Percentiles rank a stretch among this genome's conserved stretches.
These are phyloP conservation scores for Bacillus rossius DNA, from an alignment of 1,140 invertebrate species.

Conservation along the genomic window DNA sequence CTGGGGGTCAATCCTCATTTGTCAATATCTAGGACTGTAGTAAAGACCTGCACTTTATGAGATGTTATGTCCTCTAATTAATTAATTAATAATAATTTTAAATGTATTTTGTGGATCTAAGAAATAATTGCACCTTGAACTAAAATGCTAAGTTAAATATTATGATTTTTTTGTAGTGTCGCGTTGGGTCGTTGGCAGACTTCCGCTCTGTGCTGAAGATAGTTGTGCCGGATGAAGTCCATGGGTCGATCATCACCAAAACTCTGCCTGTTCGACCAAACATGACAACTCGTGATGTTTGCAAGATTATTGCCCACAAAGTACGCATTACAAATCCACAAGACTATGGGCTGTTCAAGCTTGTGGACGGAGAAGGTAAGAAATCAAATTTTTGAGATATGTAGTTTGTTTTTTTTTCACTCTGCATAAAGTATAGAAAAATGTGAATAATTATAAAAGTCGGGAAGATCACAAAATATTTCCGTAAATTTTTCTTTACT, in stretches of 20 bases:
- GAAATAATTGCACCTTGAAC: no score
- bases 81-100: no score
- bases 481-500: no score
- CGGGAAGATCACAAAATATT: no score
- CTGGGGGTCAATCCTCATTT: no score
- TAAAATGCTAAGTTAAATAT: no score
- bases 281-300: slow-evolving; percentile 87
- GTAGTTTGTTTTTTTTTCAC: neutral
- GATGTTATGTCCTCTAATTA: no score
- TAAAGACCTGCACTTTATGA: no score
- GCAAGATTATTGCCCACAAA: slow-evolving; percentile 88
- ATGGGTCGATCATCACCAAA: slow-evolving; percentile 84
- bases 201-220: slow-evolving; percentile 77
- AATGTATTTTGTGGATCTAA: no score
- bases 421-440: no score
- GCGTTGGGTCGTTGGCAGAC: slow-evolving; percentile 46
- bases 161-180: slow-evolving; percentile 42
- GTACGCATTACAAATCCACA: slow-evolving; percentile 92
- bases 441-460: no score
- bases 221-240: slow-evolving; percentile 86
- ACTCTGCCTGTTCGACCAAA: slow-evolving; percentile 87
- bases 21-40: no score
- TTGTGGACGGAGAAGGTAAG: slow-evolving; percentile 83
- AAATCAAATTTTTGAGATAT: slow-evolving; percentile 19
- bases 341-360: slow-evolving; percentile 90